Base-by-base conservation (phyloP, 2,797 vertebrate species). In the Chanos chanos region DNA sequence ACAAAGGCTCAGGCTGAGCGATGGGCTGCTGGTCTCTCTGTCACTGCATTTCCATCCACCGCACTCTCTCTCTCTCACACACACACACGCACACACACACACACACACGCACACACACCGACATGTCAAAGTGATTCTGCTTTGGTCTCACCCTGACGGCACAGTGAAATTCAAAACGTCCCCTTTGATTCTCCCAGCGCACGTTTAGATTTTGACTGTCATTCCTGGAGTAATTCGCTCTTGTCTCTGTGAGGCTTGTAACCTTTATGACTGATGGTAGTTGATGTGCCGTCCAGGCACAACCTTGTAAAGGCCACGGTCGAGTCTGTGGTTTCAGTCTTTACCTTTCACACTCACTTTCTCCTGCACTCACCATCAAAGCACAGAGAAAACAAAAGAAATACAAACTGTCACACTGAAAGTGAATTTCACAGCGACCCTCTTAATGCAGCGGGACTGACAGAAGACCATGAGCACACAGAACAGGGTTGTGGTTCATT, bases 1-100 rank as follows among this genome's bases (percentile, higher is more conserved):
- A 64, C 67, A 63, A 72, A 74, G 44, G 71, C 56, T 37, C 54
- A 61, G 44, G 47, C 27, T 15, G 22, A 51, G 39, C 27, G 22
- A 58, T 47, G 57, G 50, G 65, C 60, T 53, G 49, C 49, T 62
- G 34, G 36, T 62, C 74, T 43, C 47, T 65, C 54, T 53, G 15
- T 37, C 31, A 50, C 16, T 10, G 37, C 70, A 70, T 61, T 67
- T 61, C 64, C 58, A 52, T 51, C 34, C 31, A 41, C 56, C 33
- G 41, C 52, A 64, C 66, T 62, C 59, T 61, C 31, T 13, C 36
- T 1, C 6, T 16, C 13, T 70, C 63, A 28, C 56, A 77, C 60
- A 52, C 63, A 74, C 59, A 62, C 27, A 71, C 64, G 48, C 67
- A 70, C 50, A 75, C 63, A 54, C 52, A 55, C 39, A 71, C 45